A percentile compares a stretch with the other conserved stretches of the same genome.
phyloP scores from a whole-genome alignment of 2,797 vertebrate genomes.

The Darevskia nairensis region DNA sequence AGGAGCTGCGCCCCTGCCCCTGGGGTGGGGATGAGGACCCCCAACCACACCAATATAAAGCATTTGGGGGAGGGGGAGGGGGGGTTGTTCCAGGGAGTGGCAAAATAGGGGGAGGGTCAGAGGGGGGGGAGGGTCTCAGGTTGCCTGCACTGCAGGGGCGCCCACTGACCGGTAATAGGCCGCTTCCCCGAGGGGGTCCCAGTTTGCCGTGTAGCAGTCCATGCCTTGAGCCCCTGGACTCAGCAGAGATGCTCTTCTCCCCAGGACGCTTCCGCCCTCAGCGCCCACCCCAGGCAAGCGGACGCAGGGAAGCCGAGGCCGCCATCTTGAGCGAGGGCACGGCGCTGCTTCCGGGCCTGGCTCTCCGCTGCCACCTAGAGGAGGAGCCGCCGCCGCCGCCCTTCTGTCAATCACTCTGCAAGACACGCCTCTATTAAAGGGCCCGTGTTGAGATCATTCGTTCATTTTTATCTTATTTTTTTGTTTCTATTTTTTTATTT shows the following conservation, averaged over 20 bases:
- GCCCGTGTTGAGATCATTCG: too few species aligned
- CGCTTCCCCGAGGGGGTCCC: conserved; percentile 71
- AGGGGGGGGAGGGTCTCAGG: conserved; percentile 1
- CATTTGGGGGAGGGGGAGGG: too few species aligned
- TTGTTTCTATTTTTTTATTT: too few species aligned
- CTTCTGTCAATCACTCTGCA: too few species aligned
- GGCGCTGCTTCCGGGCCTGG: background rate
- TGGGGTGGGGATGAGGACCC: background rate
- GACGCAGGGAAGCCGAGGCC: background rate
- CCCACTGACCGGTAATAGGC: conserved; percentile 73
- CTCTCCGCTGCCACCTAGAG: background rate
- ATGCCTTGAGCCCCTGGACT: conserved; percentile 26
- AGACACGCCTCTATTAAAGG: background rate
- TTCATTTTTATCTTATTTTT: too few species aligned
- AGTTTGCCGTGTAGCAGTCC: conserved; percentile 74
- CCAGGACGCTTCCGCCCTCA: conserved; percentile 64
- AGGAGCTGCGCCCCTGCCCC: too few species aligned
- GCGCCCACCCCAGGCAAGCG: background rate
- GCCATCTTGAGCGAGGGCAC: conserved; percentile 62
- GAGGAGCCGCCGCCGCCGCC: background rate
- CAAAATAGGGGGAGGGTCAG: background rate
- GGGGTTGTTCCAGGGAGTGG: background rate
- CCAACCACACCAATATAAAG: too few species aligned
- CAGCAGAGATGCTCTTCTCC: background rate
- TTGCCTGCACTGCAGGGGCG: background rate